Percentiles rank a stretch among this genome's conserved stretches.
Conservation (phyloP, 1,140 invertebrate species). For the Aradophagus sp. region DNA sequence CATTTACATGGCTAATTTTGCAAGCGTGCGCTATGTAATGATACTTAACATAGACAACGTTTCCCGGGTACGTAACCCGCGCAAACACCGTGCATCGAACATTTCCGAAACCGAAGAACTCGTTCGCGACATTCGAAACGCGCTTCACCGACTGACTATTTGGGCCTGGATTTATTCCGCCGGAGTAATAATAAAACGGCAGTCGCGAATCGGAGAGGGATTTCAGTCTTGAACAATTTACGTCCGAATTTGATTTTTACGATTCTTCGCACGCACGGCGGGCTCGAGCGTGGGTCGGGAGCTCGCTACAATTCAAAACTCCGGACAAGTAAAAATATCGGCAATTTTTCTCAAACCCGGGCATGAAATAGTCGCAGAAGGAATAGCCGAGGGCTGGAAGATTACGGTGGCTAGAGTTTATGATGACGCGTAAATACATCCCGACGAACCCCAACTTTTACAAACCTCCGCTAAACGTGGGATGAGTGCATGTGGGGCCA, state of each 20-base stretch:
- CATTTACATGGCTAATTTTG: constrained; percentile 76
- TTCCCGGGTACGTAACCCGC: constrained; percentile 64
- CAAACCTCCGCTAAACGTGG: constrained; percentile 49
- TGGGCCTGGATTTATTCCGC: constrained; percentile 8
- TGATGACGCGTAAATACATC: constrained; percentile 58
- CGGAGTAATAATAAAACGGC: too few relatives aligned
- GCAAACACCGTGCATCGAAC: constrained; percentile 23
- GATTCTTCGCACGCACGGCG: constrained; percentile 34
- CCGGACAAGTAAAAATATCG: constrained; percentile 43
- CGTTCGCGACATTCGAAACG: constrained; percentile 34
- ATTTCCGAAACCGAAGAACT: constrained; percentile 48
- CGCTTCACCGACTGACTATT: constrained; percentile 23
- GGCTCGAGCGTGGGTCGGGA: constrained; percentile 6
- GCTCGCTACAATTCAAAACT: constrained; percentile 51
- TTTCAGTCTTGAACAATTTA: constrained; percentile 16
- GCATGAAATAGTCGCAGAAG: constrained; percentile 48
- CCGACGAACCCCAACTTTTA: constrained; percentile 58
- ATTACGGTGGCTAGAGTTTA: constrained; percentile 54
- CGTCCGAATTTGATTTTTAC: constrained; percentile 20
- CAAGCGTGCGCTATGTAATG: constrained; percentile 68
- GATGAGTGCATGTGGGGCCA: constrained; percentile 39
- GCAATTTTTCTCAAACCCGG: constrained; percentile 46
- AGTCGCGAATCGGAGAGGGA: too few relatives aligned
- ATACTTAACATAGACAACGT: constrained; percentile 69
- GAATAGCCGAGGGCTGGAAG: constrained; percentile 54